These are phyloP conservation scores for Dioctria rufipes DNA, from an alignment of 2,888 invertebrate genomes.

Conservation along the genomic window DNA sequence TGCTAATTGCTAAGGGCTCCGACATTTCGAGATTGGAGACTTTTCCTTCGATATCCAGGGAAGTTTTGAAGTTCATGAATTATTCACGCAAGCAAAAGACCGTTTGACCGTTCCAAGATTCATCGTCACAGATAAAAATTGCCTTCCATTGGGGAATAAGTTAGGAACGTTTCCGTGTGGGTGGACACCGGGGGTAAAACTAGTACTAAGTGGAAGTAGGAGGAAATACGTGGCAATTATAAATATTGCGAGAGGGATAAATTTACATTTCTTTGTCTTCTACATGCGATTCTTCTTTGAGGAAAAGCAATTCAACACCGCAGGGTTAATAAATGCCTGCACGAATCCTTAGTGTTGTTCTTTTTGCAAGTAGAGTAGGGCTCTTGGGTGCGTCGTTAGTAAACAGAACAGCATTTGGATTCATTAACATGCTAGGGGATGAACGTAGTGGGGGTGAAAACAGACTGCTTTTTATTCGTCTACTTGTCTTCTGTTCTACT, in stretches of 20 bases:
- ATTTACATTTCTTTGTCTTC: not conserved
- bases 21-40: too few species aligned
- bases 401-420: not conserved
- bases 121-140: constrained; percentile 39
- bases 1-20: too few species aligned
- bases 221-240: constrained; percentile 46
- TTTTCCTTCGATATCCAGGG: too few species aligned
- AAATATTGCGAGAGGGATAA: constrained; percentile 22
- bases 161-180: constrained; percentile 17
- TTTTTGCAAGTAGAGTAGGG: not conserved
- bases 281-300: constrained; percentile 36
- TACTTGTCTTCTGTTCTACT: constrained; percentile 8
- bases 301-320: constrained; percentile 12
- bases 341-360: constrained; percentile 1
- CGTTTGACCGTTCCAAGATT: constrained; percentile 56
- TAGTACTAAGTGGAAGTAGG: not conserved
- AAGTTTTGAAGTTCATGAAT: constrained; percentile 51
- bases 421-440: not conserved
- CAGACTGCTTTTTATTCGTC: constrained; percentile 1
- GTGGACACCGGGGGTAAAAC: not conserved
- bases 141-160: not conserved
- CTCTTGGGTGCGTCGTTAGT: not conserved
- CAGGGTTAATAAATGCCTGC: constrained; percentile 5
- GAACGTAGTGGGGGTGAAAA: not conserved
- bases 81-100: constrained; percentile 56